Percentiles rank a stretch among this genome's conserved stretches.
phyloP scores from a whole-genome alignment of 2,797 vertebrate genomes.

The Pseudochaenichthys georgianus region DNA sequence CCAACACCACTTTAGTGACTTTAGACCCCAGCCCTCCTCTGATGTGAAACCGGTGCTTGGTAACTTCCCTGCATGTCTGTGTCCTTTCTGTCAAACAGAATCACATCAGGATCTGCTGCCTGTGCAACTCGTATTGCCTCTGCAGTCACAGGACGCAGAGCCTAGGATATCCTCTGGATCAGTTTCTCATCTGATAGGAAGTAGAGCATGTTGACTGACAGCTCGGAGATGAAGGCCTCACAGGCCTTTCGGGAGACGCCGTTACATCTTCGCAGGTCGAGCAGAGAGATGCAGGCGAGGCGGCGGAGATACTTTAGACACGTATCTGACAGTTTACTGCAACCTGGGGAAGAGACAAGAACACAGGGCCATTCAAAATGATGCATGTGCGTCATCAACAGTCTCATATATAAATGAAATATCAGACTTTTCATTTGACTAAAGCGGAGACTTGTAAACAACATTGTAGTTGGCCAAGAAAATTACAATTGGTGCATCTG shows the following conservation, averaged over 20 bases:
- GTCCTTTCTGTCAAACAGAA: constrained; percentile 56
- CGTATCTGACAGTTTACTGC: constrained; percentile 95
- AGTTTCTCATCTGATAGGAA: constrained; percentile 98
- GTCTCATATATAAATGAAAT: no score
- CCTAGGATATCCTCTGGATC: constrained; percentile 98
- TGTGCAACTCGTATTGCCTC: constrained; percentile 14
- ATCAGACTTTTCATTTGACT: no score
- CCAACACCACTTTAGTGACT: constrained; percentile 55
- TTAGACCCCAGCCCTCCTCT: constrained; percentile 52
- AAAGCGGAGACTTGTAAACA: no score
- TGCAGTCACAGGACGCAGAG: constrained; percentile 24
- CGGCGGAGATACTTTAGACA: constrained; percentile 94
- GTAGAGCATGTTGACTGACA: constrained; percentile 97
- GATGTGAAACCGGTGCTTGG: constrained; percentile 37
- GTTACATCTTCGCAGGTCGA: constrained; percentile 95
- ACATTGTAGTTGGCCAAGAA: no score
- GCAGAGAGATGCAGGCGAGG: constrained; percentile 92
- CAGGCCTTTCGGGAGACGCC: constrained; percentile 95
- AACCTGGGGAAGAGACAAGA: constrained; percentile 83
- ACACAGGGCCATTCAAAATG: constrained; percentile 5
- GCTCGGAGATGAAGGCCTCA: constrained; percentile 97
- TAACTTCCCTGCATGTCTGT: constrained; percentile 43
- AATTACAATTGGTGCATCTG: no score
- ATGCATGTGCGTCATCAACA: no score
- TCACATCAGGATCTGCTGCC: constrained; percentile 34